A percentile compares a stretch with the other conserved stretches of the same genome.
Conservation (phyloP, 2,888 invertebrate genomes). For the Drosophila kanekoi region DNA sequence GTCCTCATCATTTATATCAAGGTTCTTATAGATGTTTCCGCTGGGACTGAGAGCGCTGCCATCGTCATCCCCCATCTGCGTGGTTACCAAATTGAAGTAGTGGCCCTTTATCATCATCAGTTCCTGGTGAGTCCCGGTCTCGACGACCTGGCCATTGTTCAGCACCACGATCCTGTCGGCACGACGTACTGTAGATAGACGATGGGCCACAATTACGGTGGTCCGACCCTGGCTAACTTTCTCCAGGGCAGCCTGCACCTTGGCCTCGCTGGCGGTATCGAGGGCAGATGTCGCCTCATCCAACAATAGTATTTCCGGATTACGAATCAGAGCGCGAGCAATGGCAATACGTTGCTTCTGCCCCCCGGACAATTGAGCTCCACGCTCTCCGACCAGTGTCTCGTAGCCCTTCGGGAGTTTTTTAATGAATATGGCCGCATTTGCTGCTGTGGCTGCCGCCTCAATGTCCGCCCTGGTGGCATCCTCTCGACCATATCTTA, state of each 20-base stretch:
- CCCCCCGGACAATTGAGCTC: constrained; percentile 93
- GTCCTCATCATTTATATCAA: constrained; percentile 77
- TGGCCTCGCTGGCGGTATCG: constrained; percentile 93
- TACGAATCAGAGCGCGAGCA: constrained; percentile 92
- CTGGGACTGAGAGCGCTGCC: constrained; percentile 57
- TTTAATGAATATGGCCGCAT: constrained; percentile 91
- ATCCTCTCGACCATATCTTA: constrained; percentile 90
- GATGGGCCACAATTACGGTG: constrained; percentile 92
- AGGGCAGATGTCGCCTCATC: constrained; percentile 97
- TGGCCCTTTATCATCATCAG: constrained; percentile 88
- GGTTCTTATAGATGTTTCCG: constrained; percentile 58
- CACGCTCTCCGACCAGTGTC: constrained; percentile 93
- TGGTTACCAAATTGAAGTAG: constrained; percentile 90
- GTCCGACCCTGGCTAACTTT: constrained; percentile 90
- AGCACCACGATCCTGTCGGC: constrained; percentile 91
- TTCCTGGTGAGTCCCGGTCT: constrained; percentile 89
- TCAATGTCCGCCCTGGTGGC: constrained; percentile 89
- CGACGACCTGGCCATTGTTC: constrained; percentile 89
- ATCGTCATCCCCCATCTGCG: constrained; percentile 86
- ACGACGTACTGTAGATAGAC: constrained; percentile 90
- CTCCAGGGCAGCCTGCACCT: constrained; percentile 92
- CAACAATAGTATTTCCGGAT: constrained; percentile 91
- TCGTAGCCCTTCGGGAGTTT: constrained; percentile 91
- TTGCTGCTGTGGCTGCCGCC: constrained; percentile 90
- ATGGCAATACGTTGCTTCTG: constrained; percentile 96